These are phyloP conservation scores for Maniola jurtina DNA, from an alignment of 1,140 invertebrate genomes.

Conservation along the genomic window DNA sequence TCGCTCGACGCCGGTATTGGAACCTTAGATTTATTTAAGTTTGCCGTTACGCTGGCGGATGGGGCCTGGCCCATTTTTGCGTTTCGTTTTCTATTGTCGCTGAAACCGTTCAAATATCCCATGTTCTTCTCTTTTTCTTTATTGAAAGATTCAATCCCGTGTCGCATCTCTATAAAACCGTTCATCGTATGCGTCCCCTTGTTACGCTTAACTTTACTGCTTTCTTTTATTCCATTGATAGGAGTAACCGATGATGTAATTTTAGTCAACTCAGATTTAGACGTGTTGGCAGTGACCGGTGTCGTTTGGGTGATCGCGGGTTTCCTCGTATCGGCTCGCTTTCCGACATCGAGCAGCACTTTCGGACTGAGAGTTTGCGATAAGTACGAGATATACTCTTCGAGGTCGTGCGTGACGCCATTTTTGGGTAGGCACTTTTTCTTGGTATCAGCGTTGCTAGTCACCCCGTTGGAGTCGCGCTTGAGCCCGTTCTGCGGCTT, in stretches of 20 bases:
- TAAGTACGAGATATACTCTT: slow-evolving; percentile 74
- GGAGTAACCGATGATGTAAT: slow-evolving; percentile 37
- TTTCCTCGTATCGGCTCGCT: slow-evolving; percentile 49
- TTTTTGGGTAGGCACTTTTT: slow-evolving; percentile 71
- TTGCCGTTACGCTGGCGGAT: slow-evolving; percentile 58
- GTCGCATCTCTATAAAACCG: slow-evolving; percentile 60
- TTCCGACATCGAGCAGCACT: slow-evolving; percentile 66
- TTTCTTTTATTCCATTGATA: slow-evolving; percentile 54
- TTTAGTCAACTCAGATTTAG: slow-evolving; percentile 43
- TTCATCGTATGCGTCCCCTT: slow-evolving; percentile 57
- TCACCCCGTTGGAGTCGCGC: slow-evolving; percentile 52
- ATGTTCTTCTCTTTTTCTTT: slow-evolving; percentile 53
- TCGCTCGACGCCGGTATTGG: slow-evolving; percentile 54
- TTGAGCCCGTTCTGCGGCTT: slow-evolving; percentile 82
- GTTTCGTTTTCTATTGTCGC: slow-evolving; percentile 52
- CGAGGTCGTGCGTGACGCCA: slow-evolving; percentile 68
- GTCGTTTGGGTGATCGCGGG: slow-evolving; percentile 31
- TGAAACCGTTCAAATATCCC: slow-evolving; percentile 47
- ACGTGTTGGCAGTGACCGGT: slow-evolving; percentile 36
- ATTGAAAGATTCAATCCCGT: slow-evolving; percentile 42
- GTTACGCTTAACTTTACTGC: slow-evolving; percentile 49
- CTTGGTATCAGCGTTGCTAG: slow-evolving; percentile 57
- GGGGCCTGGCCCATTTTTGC: slow-evolving; percentile 49
- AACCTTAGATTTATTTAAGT: slow-evolving; percentile 50
- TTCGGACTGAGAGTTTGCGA: slow-evolving; percentile 75